Base-by-base conservation (phyloP, 2,888 invertebrate genomes). In the Eupithecia tripunctaria region DNA sequence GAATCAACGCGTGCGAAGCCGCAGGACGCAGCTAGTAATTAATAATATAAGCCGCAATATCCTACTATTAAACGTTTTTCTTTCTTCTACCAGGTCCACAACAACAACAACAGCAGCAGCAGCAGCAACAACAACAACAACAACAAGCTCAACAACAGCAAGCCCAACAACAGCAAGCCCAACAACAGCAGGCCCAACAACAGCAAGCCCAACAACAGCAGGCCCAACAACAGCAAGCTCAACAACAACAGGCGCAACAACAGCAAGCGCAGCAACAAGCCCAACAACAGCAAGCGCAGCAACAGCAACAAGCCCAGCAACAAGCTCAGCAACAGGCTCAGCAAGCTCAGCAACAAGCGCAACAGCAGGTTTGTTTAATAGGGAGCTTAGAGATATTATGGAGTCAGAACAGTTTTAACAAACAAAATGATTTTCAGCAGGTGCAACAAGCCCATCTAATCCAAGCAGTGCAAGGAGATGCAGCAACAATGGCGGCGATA, bases 401-500 rank as follows among this genome's bases (percentile, higher is more conserved):
- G 21, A 25, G 25, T 25, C 25, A 25, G 21, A 25, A 14, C 4
- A 56, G 12, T 56, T 56, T 25, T 25, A 3, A 51, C 47, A 21
- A 51, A 51, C n/a, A 21, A n/a, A 51, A 51, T 51, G 10, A 51
- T 51, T 51, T n/a, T 51, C 18, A 21, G n/a, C 38, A 64, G 38
- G 64, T 38, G 38, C 64, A 64, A 38, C 94, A 95, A 73, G 90
- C 91, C 38, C 88, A 91, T 68, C 84, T 89, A 6, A 91, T 91
- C 77, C 93, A 93, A 73, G 91, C 91, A 76, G 80, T 92, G 47
- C 92, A 94, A 79, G 94, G 91, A 41, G 94, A 94, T 66, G 91
- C 93, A 0, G 93, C 93, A 10, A 92, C 93, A 1, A 84, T 94
- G 66, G 94, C 93, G 0, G 94, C 94, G n/a, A 86, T 95, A 78